Evolutionary conservation across 2,113 vertebrate species (phyloP).

Genomic region (Chionodraco myersi): DNA sequence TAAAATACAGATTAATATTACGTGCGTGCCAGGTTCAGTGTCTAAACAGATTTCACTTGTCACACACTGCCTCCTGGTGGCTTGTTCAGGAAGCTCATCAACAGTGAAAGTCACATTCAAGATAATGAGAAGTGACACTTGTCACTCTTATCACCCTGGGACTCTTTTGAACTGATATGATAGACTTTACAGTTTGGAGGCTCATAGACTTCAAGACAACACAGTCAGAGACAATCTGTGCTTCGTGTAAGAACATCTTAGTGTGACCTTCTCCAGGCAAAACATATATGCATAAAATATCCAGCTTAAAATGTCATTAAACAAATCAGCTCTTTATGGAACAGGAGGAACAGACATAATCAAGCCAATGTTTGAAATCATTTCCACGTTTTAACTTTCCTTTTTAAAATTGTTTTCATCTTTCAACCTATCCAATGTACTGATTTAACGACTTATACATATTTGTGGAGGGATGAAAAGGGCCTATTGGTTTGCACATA

Average conservation of each 20-base stretch:
- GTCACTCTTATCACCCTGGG: conserved; percentile 24
- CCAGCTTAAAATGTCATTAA: neutral
- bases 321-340: neutral
- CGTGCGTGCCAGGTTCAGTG: neutral
- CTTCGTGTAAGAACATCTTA: neutral
- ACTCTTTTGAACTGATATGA: conserved; percentile 15
- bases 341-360: neutral
- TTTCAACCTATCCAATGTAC: neutral
- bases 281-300: neutral
- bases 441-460: neutral
- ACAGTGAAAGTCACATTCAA: neutral
- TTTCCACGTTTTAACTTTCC: neutral
- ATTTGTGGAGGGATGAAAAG: neutral
- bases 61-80: conserved; percentile 76
- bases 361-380: no score
- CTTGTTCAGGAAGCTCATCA: neutral
- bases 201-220: conserved; percentile 27
- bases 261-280: neutral
- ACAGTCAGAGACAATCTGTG: conserved; percentile 16
- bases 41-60: conserved; percentile 27
- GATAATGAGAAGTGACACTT: conserved; percentile 47
- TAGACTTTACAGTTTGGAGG: conserved; percentile 17
- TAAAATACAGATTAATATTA: conserved; percentile 4
- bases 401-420: no score
- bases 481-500: neutral